These are phyloP conservation scores for Rynchops niger DNA, from an alignment of 2,113 vertebrate genomes.

Conservation along the genomic window DNA sequence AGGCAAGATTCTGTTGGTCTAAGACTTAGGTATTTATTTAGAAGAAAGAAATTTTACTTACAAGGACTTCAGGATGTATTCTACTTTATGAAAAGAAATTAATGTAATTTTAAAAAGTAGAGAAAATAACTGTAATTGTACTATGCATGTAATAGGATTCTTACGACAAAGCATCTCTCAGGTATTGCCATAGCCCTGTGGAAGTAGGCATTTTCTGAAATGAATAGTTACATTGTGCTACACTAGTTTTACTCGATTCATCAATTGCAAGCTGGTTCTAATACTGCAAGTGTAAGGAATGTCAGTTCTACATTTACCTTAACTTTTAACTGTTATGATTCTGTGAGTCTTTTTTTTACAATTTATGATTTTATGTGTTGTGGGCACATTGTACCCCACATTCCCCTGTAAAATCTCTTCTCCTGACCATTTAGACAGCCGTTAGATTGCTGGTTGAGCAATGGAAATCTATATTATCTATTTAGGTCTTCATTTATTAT, in stretches of 20 bases:
- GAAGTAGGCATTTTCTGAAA: neutral
- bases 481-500: neutral
- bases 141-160: neutral
- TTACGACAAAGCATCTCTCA: neutral
- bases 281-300: neutral
- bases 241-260: neutral
- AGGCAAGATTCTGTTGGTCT: neutral
- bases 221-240: neutral
- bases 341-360: fast-evolving
- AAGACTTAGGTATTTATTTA: neutral
- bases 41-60: neutral
- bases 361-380: neutral
- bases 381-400: neutral
- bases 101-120: neutral
- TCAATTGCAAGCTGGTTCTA: neutral
- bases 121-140: neutral
- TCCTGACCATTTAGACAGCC: neutral
- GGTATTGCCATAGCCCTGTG: neutral
- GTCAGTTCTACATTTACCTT: neutral
- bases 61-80: neutral
- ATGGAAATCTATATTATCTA: neutral
- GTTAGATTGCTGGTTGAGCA: neutral
- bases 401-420: fast-evolving
- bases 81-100: neutral
- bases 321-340: neutral